These are phyloP conservation scores for Patagioenas fasciata DNA, from an alignment of 2,113 vertebrate genomes.

Conservation along the genomic window DNA sequence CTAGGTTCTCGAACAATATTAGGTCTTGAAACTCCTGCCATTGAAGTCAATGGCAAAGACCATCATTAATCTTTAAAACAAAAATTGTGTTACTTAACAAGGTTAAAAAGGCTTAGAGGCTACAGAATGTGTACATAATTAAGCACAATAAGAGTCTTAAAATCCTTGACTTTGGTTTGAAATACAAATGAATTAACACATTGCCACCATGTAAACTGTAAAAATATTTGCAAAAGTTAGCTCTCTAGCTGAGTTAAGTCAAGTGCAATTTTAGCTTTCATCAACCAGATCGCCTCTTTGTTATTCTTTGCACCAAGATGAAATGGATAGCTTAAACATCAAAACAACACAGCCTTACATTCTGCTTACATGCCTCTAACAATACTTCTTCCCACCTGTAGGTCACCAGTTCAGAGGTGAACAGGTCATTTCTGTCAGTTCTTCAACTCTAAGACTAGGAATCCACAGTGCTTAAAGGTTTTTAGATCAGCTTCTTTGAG, in stretches of 20 bases:
- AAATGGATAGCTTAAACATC: slow-evolving; percentile 82
- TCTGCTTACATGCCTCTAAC: slow-evolving; percentile 81
- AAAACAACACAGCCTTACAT: slow-evolving; percentile 75
- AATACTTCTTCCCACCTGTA: slow-evolving; percentile 90
- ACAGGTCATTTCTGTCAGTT: slow-evolving; percentile 75
- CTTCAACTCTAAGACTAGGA: slow-evolving; percentile 66
- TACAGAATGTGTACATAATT: not conserved
- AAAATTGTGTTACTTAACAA: not conserved
- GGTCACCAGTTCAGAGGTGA: slow-evolving; percentile 82
- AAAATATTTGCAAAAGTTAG: slow-evolving; percentile 32
- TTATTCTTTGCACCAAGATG: slow-evolving; percentile 75
- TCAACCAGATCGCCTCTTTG: slow-evolving; percentile 62
- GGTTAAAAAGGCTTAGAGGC: not conserved
- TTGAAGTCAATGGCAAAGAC: not conserved
- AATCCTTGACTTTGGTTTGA: not conserved
- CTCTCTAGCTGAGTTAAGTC: slow-evolving; percentile 28
- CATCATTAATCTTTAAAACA: not conserved
- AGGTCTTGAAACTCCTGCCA: not conserved
- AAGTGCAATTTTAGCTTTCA: slow-evolving; percentile 53
- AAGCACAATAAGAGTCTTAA: not conserved
- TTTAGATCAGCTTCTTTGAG: slow-evolving; percentile 72
- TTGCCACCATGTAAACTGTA: not conserved
- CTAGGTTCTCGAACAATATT: not conserved
- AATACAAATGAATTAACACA: not conserved
- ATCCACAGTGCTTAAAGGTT: slow-evolving; percentile 58